Evolutionary conservation across 1,140 invertebrate species (phyloP).

Genomic region (Spodoptera frugiperda): DNA sequence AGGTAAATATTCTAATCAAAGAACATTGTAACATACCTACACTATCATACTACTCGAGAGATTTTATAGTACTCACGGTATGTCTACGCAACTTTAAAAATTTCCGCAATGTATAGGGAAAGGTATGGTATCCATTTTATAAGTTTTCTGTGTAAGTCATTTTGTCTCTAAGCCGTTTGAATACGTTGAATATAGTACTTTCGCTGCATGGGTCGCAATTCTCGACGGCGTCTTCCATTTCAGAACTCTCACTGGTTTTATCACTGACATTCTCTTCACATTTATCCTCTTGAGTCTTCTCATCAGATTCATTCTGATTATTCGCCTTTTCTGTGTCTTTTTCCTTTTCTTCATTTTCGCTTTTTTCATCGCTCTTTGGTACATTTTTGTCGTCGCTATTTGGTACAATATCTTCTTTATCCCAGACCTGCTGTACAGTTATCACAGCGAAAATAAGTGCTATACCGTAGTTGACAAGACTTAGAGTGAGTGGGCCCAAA

Average conservation of each 20-base stretch:
- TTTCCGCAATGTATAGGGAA: neutral
- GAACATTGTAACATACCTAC: too few relatives aligned
- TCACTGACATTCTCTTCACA: conserved; percentile 5
- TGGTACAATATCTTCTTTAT: conserved; percentile 50
- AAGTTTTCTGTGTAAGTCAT: conserved; percentile 61
- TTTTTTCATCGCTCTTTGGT: neutral
- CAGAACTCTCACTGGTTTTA: conserved; percentile 30
- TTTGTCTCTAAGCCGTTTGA: conserved; percentile 75
- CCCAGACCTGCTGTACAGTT: conserved; percentile 85
- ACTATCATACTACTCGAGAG: too few relatives aligned
- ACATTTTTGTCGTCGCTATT: neutral
- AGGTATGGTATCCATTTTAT: neutral
- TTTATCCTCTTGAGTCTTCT: conserved; percentile 27
- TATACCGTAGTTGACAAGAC: conserved; percentile 87
- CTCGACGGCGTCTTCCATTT: conserved; percentile 46
- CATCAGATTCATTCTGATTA: conserved; percentile 13
- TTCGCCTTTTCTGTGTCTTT: conserved; percentile 37
- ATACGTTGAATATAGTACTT: conserved; percentile 72
- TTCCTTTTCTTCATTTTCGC: conserved; percentile 16
- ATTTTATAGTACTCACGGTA: too few relatives aligned
- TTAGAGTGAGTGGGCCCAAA: conserved; percentile 86
- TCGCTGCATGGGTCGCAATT: conserved; percentile 73
- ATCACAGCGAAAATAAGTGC: conserved; percentile 85
- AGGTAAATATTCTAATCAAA: too few relatives aligned
- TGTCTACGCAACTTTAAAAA: neutral